Evolutionary conservation across 92 coral and sea anemone species (phyloP).

Genomic region (Epizoanthus fatuus): DNA sequence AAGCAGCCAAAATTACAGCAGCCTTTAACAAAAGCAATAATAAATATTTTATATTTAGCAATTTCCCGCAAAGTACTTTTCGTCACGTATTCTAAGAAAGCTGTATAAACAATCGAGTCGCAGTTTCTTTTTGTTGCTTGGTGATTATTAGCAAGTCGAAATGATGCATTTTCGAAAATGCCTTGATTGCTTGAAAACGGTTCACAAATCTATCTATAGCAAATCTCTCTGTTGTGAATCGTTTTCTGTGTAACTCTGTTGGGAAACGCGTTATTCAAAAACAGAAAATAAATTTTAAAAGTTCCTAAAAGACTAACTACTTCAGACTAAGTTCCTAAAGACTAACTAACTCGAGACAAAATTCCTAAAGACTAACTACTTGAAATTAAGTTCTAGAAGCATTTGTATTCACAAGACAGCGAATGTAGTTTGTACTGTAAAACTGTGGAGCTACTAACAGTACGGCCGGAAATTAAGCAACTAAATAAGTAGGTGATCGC

Average conservation of each 20-base stretch:
- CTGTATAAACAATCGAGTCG: slow-evolving; percentile 2
- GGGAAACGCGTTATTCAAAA: background rate
- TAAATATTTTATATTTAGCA: background rate
- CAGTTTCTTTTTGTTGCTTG: background rate
- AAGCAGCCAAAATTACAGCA: background rate
- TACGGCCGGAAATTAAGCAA: no score
- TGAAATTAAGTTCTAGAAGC: no score
- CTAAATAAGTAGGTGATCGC: no score
- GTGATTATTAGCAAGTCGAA: background rate
- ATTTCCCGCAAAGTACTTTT: background rate
- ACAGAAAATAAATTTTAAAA: no score
- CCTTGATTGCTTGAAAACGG: background rate
- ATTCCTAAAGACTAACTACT: no score
- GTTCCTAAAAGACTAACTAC: no score
- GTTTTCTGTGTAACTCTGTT: background rate
- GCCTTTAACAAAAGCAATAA: background rate
- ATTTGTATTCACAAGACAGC: no score
- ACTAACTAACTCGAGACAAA: no score
- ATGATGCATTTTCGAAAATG: background rate
- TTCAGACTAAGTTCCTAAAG: no score
- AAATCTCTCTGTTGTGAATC: background rate
- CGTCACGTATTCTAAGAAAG: background rate
- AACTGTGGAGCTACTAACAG: no score
- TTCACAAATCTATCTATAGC: background rate
- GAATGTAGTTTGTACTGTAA: no score